These are phyloP conservation scores for Heliothis subflexa DNA, from an alignment of 1,140 invertebrate genomes.

Conservation along the genomic window DNA sequence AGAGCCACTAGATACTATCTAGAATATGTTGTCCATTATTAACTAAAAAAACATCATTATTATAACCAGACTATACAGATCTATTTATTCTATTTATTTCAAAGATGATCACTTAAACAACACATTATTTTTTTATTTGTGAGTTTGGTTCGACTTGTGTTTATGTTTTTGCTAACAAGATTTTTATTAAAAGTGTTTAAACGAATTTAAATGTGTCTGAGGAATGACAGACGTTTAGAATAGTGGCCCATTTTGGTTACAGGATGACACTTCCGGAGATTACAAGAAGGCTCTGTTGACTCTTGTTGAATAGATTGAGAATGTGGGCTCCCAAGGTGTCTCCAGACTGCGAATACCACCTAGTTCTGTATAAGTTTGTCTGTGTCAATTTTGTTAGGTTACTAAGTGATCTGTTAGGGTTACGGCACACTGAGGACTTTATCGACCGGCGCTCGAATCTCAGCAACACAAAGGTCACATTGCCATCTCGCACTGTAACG, in stretches of 20 bases:
- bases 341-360: conserved; percentile 66
- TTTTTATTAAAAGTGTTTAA: conserved; percentile 9
- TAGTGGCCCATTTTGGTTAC: conserved; percentile 85
- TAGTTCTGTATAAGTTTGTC: conserved; percentile 66
- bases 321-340: conserved; percentile 55
- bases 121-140: conserved; percentile 19
- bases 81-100: conserved; percentile 57
- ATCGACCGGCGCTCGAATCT: conserved; percentile 5
- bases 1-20: conserved; percentile 17
- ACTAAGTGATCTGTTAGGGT: conserved; percentile 56
- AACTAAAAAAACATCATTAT: conserved; percentile 2
- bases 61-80: conserved; percentile 65
- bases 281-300: conserved; percentile 95
- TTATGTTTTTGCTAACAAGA: conserved; percentile 39
- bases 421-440: conserved; percentile 37
- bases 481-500: background rate
- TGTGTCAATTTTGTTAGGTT: conserved; percentile 79
- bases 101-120: conserved; percentile 19
- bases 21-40: conserved; percentile 7
- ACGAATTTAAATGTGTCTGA: conserved; percentile 22
- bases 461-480: background rate
- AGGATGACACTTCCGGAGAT: conserved; percentile 96
- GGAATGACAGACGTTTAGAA: conserved; percentile 62
- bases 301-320: conserved; percentile 89
- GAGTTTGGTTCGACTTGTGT: conserved; percentile 44